These are phyloP conservation scores for Helostoma temminkii DNA, from an alignment of 2,797 vertebrate species.

Conservation along the genomic window DNA sequence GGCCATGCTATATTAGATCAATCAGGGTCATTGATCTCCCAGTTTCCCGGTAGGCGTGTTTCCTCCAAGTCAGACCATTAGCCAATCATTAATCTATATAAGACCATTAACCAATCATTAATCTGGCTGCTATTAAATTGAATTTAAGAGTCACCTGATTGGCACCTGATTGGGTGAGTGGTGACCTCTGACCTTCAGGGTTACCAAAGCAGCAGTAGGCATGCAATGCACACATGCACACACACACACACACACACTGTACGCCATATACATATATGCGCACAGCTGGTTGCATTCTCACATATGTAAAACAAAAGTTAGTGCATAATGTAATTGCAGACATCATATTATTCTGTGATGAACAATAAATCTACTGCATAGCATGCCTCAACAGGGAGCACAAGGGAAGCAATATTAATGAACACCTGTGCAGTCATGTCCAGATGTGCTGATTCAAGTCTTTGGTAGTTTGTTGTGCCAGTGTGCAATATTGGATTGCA, in stretches of 20 bases:
- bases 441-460: background rate
- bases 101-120: conserved; percentile 64
- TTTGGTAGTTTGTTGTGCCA: background rate
- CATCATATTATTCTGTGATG: background rate
- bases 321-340: background rate
- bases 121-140: conserved; percentile 40
- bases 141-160: too few species aligned
- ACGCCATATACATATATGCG: background rate
- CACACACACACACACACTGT: too few species aligned
- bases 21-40: conserved; percentile 58
- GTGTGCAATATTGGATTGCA: background rate
- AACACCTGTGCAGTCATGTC: background rate
- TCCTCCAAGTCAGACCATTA: conserved; percentile 60
- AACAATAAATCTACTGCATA: background rate
- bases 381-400: background rate
- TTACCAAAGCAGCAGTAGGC: conserved; percentile 16
- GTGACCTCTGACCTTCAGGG: conserved; percentile 43
- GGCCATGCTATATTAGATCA: conserved; percentile 57
- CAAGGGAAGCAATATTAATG: background rate
- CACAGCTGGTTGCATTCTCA: background rate
- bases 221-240: conserved; percentile 21
- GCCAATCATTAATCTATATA: conserved; percentile 68
- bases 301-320: too few species aligned
- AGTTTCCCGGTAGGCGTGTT: conserved; percentile 23
- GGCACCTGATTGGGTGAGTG: conserved; percentile 46